A percentile compares a stretch with the other conserved stretches of the same genome.
Conservation (phyloP, 1,140 invertebrate genomes). For the Macrotrachela quadricornifera region DNA sequence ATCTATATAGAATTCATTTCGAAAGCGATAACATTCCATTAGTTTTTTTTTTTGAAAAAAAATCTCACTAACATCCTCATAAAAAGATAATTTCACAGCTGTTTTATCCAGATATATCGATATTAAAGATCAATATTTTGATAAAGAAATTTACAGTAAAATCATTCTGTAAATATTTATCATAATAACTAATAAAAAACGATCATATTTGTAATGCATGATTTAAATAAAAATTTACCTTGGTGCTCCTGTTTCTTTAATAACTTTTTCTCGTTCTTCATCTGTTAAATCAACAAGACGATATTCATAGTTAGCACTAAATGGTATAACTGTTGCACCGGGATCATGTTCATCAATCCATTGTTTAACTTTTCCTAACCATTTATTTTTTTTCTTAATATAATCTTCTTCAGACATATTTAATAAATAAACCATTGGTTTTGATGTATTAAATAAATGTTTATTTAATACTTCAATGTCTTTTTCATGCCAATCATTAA, state of each 20-base stretch:
- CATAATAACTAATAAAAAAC: too few relatives aligned
- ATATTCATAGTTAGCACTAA: conserved; percentile 72
- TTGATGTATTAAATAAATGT: conserved; percentile 87
- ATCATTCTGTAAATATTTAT: too few relatives aligned
- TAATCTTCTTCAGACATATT: conserved; percentile 96
- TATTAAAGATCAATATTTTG: too few relatives aligned
- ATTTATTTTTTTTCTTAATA: conserved; percentile 95
- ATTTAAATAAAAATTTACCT: not conserved
- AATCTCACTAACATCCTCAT: too few relatives aligned
- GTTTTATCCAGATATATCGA: too few relatives aligned
- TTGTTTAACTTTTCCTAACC: conserved; percentile 91
- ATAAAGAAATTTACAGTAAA: too few relatives aligned
- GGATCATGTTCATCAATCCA: conserved; percentile 95
- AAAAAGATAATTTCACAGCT: too few relatives aligned
- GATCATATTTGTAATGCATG: too few relatives aligned
- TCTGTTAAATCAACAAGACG: conserved; percentile 59
- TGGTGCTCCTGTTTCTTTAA: not conserved
- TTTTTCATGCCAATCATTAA: conserved; percentile 6
- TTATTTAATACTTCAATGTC: conserved; percentile 91
- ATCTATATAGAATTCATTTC: too few relatives aligned
- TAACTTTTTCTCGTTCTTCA: not conserved
- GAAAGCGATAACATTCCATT: too few relatives aligned
- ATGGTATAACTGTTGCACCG: conserved; percentile 71
- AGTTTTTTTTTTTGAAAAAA: too few relatives aligned
- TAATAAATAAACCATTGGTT: conserved; percentile 87